phyloP scores from a whole-genome alignment of 2,797 vertebrate species.

The Peromyscus aztecus region DNA sequence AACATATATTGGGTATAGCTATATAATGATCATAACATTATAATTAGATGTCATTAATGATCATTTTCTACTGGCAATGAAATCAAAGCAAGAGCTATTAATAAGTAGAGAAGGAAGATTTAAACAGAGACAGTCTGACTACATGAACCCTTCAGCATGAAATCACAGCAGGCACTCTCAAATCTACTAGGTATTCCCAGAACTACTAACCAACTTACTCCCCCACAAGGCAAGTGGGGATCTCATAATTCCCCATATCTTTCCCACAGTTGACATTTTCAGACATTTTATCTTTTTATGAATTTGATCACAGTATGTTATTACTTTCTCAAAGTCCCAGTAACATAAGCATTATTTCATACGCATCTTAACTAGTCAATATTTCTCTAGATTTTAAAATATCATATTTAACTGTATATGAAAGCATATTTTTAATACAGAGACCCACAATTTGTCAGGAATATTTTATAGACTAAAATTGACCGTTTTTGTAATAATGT shows the following conservation, averaged over 20 bases:
- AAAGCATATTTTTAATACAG: background rate
- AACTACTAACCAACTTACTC: background rate
- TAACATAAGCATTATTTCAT: background rate
- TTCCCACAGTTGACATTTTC: background rate
- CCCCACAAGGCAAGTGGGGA: background rate
- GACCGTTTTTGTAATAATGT: background rate
- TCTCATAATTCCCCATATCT: background rate
- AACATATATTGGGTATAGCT: background rate
- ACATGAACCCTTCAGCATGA: too few species aligned
- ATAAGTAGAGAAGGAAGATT: background rate
- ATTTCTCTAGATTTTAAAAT: background rate
- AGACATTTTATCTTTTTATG: background rate
- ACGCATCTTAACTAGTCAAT: background rate
- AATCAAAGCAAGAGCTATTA: background rate
- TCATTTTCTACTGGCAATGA: constrained; percentile 3
- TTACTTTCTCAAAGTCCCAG: background rate
- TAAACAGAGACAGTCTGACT: background rate
- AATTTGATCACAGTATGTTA: background rate
- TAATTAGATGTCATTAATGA: background rate
- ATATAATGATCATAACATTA: background rate
- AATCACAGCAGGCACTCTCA: background rate
- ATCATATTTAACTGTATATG: background rate
- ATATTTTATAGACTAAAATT: background rate
- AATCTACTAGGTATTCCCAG: background rate
- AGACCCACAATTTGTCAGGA: background rate